Base-by-base conservation (phyloP, 2,797 vertebrate genomes). In the Coendou prehensilis region DNA sequence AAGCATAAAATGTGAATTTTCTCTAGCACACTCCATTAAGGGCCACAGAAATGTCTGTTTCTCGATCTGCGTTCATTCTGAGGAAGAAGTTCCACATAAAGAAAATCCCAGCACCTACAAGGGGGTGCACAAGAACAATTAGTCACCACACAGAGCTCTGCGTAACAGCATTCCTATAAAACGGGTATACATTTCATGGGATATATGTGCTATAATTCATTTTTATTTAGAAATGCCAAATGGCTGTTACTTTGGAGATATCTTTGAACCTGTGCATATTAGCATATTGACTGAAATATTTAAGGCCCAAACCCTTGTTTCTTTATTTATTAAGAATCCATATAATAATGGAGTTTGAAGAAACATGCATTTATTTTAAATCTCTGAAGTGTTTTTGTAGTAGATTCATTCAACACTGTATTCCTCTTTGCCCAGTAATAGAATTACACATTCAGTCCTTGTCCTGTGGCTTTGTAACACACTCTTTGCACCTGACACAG, bases 1-100 rank as follows among this genome's bases (percentile, higher is more conserved):
- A 57, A 22, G 15, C 10, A 78, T 59, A 85, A 95, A 71, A 64
- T 61, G 57, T 23, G 26, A 91, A 61, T 96, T 85, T 91, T 85
- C 84, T 76, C 45, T 86, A 41, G 17, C 5, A 5, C 22, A 37
- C 54, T 86, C 17, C 26, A 80, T 33, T 7, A 41, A 67, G 8
- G 9, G 5, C 17, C 59, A 11, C 7, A 8, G 57, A 80, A 28
- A 7, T 41, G 30, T 33, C 47, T 87, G n/a, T 82, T 57, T 81
- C 13, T 86, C 59, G n/a, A 87, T 63, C 41, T 71, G 10, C 15
- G 50, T 22, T 83, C 61, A 56, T 37, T 75, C 37, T 61, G 18
- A 91, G 57, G 26, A 69, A 56, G 6, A 50, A 69, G 50, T 30
- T 69, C n/a, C 28, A 79, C 10, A 63, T 63, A 61, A 45, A 69